phyloP scores from a whole-genome alignment of 2,113 vertebrate genomes.

The Piprites chloris region DNA sequence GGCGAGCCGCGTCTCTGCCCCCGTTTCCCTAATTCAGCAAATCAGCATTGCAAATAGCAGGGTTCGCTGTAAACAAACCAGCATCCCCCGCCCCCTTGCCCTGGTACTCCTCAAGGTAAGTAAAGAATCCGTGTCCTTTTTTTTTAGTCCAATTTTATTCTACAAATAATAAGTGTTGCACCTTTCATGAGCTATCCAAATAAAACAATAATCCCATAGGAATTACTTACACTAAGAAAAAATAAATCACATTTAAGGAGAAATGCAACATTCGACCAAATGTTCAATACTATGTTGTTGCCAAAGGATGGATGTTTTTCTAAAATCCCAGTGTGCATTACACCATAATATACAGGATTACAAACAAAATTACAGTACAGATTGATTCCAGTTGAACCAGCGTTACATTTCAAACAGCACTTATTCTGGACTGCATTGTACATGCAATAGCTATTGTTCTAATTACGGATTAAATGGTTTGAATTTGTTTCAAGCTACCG shows the following conservation, averaged over 20 bases:
- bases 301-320: slow-evolving; percentile 70
- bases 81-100: background rate
- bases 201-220: slow-evolving; percentile 73
- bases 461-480: slow-evolving; percentile 79
- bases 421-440: slow-evolving; percentile 82
- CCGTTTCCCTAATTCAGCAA: background rate
- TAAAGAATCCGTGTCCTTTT: background rate
- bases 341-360: slow-evolving; percentile 84
- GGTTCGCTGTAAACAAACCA: background rate
- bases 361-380: slow-evolving; percentile 86
- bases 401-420: slow-evolving; percentile 82
- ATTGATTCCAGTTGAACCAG: slow-evolving; percentile 81
- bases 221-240: slow-evolving; percentile 71
- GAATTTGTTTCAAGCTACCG: slow-evolving; percentile 77
- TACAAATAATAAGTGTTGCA: slow-evolving; percentile 71
- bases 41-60: background rate
- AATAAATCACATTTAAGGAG: slow-evolving; percentile 67
- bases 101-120: background rate
- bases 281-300: slow-evolving; percentile 80
- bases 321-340: slow-evolving; percentile 82
- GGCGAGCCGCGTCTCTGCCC: background rate
- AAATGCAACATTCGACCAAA: slow-evolving; percentile 76
- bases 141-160: slow-evolving; percentile 70
- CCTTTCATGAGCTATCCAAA: slow-evolving; percentile 72
- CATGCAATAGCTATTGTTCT: slow-evolving; percentile 87